Evolutionary conservation across 2,797 vertebrate genomes (phyloP).

Genomic region (Neosilurus mollespiculum): DNA sequence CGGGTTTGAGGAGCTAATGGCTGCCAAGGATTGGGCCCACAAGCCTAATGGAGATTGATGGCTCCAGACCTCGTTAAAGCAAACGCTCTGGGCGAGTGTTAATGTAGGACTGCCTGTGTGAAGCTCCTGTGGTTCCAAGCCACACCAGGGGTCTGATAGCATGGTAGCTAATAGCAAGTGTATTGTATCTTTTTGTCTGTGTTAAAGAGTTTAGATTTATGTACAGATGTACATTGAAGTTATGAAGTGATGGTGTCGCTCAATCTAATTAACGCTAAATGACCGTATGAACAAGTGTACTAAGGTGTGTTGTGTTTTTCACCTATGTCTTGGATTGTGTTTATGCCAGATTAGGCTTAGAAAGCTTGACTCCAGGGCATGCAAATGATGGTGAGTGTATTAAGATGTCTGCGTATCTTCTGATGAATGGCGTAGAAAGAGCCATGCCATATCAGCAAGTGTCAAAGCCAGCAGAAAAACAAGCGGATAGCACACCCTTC

Average conservation of each 20-base stretch:
- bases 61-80: slow-evolving; percentile 80
- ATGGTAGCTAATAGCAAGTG: slow-evolving; percentile 29
- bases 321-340: slow-evolving; percentile 8
- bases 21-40: slow-evolving; percentile 60
- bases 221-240: background rate
- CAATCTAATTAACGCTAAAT: background rate
- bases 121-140: slow-evolving; percentile 75
- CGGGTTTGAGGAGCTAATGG: slow-evolving; percentile 78
- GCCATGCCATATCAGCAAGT: slow-evolving; percentile 47
- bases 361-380: slow-evolving; percentile 34
- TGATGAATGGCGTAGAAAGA: slow-evolving; percentile 49
- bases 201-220: slow-evolving; percentile 14
- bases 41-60: slow-evolving; percentile 80
- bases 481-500: slow-evolving; percentile 50
- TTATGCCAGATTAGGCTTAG: slow-evolving; percentile 36
- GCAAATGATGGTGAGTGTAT: slow-evolving; percentile 45
- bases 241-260: background rate
- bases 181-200: background rate
- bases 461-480: slow-evolving; percentile 51
- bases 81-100: slow-evolving; percentile 79
- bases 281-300: background rate
- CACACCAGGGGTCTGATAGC: slow-evolving; percentile 56
- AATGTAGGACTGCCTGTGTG: slow-evolving; percentile 71
- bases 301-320: background rate
- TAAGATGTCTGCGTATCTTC: slow-evolving; percentile 48